Percentiles rank a stretch among this genome's conserved stretches.
These are phyloP conservation scores for Trichogramma pretiosum DNA, from an alignment of 1,140 invertebrate genomes.

Conservation along the genomic window DNA sequence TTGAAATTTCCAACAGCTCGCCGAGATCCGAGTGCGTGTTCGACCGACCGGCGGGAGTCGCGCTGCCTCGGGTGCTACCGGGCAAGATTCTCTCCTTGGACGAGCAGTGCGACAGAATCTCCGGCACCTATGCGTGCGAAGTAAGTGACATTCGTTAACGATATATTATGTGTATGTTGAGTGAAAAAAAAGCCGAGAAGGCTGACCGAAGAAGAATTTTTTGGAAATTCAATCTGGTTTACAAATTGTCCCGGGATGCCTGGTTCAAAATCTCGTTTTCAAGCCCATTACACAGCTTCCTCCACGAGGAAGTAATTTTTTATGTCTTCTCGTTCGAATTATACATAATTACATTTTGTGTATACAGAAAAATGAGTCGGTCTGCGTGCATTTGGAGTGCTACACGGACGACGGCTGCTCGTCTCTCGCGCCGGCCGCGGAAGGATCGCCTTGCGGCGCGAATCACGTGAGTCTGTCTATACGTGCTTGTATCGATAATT, in stretches of 20 bases:
- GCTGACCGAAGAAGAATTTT: no score
- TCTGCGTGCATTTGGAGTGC: conserved; percentile 25
- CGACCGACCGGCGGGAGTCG: conserved; percentile 74
- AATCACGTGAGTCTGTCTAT: conserved; percentile 57
- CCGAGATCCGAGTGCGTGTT: conserved; percentile 68
- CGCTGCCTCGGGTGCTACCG: conserved; percentile 67
- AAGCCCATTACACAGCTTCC: no score
- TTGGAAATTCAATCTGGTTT: no score
- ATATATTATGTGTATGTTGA: neutral
- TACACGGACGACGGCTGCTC: conserved; percentile 64
- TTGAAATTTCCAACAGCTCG: conserved; percentile 12
- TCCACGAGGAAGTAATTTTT: no score
- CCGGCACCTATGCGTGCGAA: conserved; percentile 72
- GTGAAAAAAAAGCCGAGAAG: neutral
- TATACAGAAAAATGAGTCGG: conserved; percentile 21
- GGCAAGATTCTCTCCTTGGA: conserved; percentile 76
- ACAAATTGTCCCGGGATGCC: no score
- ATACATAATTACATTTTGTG: neutral
- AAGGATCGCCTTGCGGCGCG: conserved; percentile 83
- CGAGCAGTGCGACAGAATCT: conserved; percentile 78
- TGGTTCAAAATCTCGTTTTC: no score
- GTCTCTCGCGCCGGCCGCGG: conserved; percentile 78
- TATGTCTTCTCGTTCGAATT: no score
- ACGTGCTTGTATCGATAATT: neutral
- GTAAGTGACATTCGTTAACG: conserved; percentile 45